phyloP scores from a whole-genome alignment of 2,113 vertebrate genomes.

The Melanerpes aurifrons region DNA sequence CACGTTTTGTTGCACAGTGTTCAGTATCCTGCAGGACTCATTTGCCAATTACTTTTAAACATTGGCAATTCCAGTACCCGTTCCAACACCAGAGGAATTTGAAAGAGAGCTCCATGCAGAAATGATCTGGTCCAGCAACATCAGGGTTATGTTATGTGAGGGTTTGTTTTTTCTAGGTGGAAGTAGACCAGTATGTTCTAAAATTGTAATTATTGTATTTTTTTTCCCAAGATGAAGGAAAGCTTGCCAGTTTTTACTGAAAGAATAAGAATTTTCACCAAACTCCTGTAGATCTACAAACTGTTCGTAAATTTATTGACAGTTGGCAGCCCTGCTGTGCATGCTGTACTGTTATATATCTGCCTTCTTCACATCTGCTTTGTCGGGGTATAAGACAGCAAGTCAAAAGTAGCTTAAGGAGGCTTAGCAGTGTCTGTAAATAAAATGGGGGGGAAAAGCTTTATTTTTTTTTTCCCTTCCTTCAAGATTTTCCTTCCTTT shows the following conservation, averaged over 20 bases:
- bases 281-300: slow-evolving; percentile 69
- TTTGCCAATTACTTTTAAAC: slow-evolving; percentile 42
- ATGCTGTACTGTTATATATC: slow-evolving; percentile 13
- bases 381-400: slow-evolving; percentile 4
- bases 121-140: not conserved
- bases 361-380: slow-evolving; percentile 51
- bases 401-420: slow-evolving; percentile 46
- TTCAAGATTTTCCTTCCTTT: not conserved
- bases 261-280: slow-evolving; percentile 56
- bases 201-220: not conserved
- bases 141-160: not conserved
- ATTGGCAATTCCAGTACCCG: not conserved
- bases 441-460: slow-evolving; percentile 2
- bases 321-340: slow-evolving; percentile 62
- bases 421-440: slow-evolving; percentile 46
- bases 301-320: slow-evolving; percentile 64
- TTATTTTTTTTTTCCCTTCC: not conserved
- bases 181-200: slow-evolving; percentile 43
- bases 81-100: not conserved
- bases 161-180: not conserved
- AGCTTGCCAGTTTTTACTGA: slow-evolving; percentile 66
- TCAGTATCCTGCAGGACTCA: slow-evolving; percentile 12
- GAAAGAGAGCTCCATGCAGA: not conserved
- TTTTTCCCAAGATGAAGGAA: slow-evolving; percentile 49
- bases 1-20: not conserved